These are phyloP conservation scores for Varroa destructor DNA, from an alignment of 1,140 invertebrate genomes.

Conservation along the genomic window DNA sequence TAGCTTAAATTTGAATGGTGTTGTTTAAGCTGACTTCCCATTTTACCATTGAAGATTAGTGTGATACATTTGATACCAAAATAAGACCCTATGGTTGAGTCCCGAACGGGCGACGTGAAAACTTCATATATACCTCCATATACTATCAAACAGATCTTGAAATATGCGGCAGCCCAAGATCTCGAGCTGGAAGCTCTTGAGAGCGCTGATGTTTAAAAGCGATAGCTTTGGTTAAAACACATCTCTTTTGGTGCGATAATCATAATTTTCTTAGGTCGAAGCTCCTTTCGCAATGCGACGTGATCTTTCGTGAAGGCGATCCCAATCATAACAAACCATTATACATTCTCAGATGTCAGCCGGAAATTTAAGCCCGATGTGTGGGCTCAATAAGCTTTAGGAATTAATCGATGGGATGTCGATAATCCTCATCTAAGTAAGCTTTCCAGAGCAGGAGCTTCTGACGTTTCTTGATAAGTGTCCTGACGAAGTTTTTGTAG, in stretches of 20 bases:
- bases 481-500: too few species aligned
- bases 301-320: background rate
- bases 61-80: too few species aligned
- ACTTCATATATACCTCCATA: too few species aligned
- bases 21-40: too few species aligned
- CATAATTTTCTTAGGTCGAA: background rate
- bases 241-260: too few species aligned
- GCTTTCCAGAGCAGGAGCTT: constrained; percentile 5
- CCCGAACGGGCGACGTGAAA: too few species aligned
- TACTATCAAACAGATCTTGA: too few species aligned
- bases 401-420: background rate
- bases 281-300: background rate
- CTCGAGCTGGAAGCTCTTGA: constrained; percentile 5
- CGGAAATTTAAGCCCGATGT: background rate
- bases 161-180: background rate
- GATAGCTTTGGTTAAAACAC: too few species aligned
- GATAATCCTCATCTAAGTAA: background rate
- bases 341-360: background rate
- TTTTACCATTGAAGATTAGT: too few species aligned
- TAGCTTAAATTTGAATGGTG: too few species aligned
- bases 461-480: background rate
- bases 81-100: too few species aligned
- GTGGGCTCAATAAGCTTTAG: background rate
- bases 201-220: background rate
- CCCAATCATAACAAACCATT: background rate